A percentile compares a stretch with the other conserved stretches of the same genome.
phyloP scores from a whole-genome alignment of 2,888 invertebrate genomes.

The Drosophila demipolita region DNA sequence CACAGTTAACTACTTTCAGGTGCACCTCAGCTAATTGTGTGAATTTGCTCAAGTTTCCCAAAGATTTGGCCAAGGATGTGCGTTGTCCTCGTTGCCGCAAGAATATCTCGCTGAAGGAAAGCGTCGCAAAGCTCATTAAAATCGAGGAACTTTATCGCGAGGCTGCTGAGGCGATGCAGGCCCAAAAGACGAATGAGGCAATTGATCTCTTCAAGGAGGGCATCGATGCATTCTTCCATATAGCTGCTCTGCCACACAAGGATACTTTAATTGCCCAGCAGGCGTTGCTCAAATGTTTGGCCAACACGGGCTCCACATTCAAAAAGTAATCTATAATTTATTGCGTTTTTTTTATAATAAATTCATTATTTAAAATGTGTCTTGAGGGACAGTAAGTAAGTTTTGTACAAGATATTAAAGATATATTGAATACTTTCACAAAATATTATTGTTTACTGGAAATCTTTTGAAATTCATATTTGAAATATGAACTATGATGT shows the following conservation, averaged over 20 bases:
- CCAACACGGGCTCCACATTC: slow-evolving; percentile 84
- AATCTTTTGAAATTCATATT: neutral
- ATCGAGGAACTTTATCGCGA: slow-evolving; percentile 86
- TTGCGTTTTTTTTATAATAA: slow-evolving; percentile 12
- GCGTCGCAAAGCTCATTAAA: slow-evolving; percentile 84
- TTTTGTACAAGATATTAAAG: slow-evolving; percentile 16
- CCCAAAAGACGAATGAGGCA: slow-evolving; percentile 86
- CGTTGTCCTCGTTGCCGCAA: slow-evolving; percentile 86
- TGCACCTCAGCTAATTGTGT: slow-evolving; percentile 86
- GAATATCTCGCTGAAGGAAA: slow-evolving; percentile 85
- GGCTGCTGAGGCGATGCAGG: slow-evolving; percentile 86
- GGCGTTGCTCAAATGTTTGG: slow-evolving; percentile 88
- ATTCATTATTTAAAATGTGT: slow-evolving; percentile 9
- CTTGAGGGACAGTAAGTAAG: slow-evolving; percentile 4
- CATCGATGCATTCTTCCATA: slow-evolving; percentile 87
- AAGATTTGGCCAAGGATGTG: slow-evolving; percentile 83
- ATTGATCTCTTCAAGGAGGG: slow-evolving; percentile 86
- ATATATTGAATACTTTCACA: slow-evolving; percentile 17
- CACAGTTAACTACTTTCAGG: slow-evolving; percentile 75
- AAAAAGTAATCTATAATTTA: slow-evolving; percentile 53
- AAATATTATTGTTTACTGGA: neutral
- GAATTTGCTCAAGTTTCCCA: slow-evolving; percentile 85
- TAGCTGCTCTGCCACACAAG: slow-evolving; percentile 88
- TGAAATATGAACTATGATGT: neutral
- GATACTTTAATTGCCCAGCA: slow-evolving; percentile 90